Percentiles rank a stretch among this genome's conserved stretches.
These are phyloP conservation scores for Bufo bufo DNA, from an alignment of 2,113 vertebrate species.

Conservation along the genomic window DNA sequence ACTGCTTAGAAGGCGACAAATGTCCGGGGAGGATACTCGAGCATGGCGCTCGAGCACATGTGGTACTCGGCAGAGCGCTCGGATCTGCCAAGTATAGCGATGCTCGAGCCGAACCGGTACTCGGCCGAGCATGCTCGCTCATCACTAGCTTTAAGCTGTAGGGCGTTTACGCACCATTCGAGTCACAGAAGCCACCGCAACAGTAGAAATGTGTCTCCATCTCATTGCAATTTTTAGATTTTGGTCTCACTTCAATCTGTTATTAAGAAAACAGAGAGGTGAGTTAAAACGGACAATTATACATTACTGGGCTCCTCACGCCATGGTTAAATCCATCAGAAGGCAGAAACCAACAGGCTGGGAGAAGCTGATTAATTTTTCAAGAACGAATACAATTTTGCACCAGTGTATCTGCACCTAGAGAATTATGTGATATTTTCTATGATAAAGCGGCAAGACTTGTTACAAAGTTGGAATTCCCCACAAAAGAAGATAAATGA, in stretches of 20 bases:
- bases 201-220: conserved; percentile 12
- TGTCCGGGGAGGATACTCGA: no score
- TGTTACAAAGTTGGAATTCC: conserved; percentile 35
- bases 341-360: conserved; percentile 7
- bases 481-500: conserved; percentile 40
- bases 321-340: conserved; percentile 33
- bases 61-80: no score
- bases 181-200: background rate
- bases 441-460: conserved; percentile 28
- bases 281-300: conserved; percentile 44
- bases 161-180: conserved; percentile 24
- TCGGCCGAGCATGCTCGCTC: no score
- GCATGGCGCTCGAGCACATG: no score
- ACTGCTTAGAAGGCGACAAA: no score
- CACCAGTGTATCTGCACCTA: conserved; percentile 40
- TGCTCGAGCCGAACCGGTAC: no score
- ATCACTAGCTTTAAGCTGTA: background rate
- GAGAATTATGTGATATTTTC: conserved; percentile 45
- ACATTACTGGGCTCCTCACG: conserved; percentile 14
- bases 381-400: conserved; percentile 48
- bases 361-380: conserved; percentile 40
- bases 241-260: conserved; percentile 23
- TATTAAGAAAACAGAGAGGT: conserved; percentile 32
- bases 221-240: conserved; percentile 27
- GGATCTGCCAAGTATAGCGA: no score